phyloP scores from a whole-genome alignment of 2,888 invertebrate genomes.

The Erynnis tages region DNA sequence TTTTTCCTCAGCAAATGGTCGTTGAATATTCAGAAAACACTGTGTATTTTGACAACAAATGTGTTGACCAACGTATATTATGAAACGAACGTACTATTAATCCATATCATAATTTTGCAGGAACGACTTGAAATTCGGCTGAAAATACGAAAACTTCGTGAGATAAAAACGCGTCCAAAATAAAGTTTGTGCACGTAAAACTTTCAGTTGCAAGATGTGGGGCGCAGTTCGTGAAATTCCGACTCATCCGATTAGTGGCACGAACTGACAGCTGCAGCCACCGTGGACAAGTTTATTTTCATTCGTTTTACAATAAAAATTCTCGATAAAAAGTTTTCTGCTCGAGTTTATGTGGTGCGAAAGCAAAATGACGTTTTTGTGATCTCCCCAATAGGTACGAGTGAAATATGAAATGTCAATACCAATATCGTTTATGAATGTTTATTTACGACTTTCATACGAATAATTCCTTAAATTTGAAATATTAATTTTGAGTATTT shows the following conservation, averaged over 20 bases:
- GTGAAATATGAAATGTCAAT: too few species aligned
- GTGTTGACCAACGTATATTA: too few species aligned
- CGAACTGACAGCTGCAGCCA: conserved; percentile 41
- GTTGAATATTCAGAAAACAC: not conserved
- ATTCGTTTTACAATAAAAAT: not conserved
- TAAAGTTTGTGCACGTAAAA: conserved; percentile 33
- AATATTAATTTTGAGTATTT: too few species aligned
- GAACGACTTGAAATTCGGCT: not conserved
- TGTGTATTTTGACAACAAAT: not conserved
- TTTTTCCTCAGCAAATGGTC: not conserved
- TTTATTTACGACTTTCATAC: too few species aligned
- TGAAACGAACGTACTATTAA: too few species aligned
- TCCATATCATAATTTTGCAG: not conserved
- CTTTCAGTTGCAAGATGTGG: conserved; percentile 43
- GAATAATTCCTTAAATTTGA: too few species aligned
- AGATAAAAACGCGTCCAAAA: conserved; percentile 4
- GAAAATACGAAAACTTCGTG: not conserved
- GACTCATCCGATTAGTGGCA: conserved; percentile 47
- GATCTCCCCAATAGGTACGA: too few species aligned
- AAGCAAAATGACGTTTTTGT: too few species aligned
- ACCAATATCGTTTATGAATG: too few species aligned
- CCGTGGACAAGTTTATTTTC: conserved; percentile 9
- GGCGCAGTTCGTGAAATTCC: conserved; percentile 37
- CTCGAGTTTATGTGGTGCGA: too few species aligned
- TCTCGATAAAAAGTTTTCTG: too few species aligned